Base-by-base conservation (phyloP, 2,113 vertebrate species). In the Pseudorasbora parva region DNA sequence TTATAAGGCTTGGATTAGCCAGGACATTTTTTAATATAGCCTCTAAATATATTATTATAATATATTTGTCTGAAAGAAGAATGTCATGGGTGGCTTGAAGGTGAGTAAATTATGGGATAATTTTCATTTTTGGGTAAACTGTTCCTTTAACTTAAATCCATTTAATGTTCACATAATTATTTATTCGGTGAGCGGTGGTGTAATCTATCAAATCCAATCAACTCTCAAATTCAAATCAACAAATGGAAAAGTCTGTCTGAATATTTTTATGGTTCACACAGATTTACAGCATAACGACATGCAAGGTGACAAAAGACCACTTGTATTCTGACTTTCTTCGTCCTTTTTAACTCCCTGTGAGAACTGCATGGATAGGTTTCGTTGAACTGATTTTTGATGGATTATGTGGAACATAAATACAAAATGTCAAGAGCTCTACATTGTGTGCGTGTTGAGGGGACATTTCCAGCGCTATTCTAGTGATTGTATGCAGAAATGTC, bases 401-500 rank as follows among this genome's bases (percentile, higher is more conserved):
- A 68, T 72, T 45, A 78, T 47, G 54, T 25, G 27, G 25, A 66
- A 79, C 21, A 37, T 27, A 60, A 78, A 72, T 54, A 11, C 71
- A 83, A 85, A 85, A 89, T 71, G 82, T 87, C 84, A 73, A 82
- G 79, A 49, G 49, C 57, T 77, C 41, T 83, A 33, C 51, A 64
- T 78, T 85, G 43, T 69, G 68, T 74, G 27, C 45, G 27, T 72
- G 37, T 84, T 72, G 57, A 86, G 62, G 62, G 78, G 54, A 77
- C 62, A 82, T 86, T 84, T 87, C 80, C 54, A 66, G 21, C 47
- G 21, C 47, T 30, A 72, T 41, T 69, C 51, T 78, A 25, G 56
- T 68, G 84, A 72, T 82, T 68, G 79, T 84, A 51, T 49, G 78
- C 15, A 60, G 72, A 89, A 87, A 89, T 86, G 86, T 84, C 84